Evolutionary conservation across 2,888 invertebrate species (phyloP).

Genomic region (Mythimna impura): DNA sequence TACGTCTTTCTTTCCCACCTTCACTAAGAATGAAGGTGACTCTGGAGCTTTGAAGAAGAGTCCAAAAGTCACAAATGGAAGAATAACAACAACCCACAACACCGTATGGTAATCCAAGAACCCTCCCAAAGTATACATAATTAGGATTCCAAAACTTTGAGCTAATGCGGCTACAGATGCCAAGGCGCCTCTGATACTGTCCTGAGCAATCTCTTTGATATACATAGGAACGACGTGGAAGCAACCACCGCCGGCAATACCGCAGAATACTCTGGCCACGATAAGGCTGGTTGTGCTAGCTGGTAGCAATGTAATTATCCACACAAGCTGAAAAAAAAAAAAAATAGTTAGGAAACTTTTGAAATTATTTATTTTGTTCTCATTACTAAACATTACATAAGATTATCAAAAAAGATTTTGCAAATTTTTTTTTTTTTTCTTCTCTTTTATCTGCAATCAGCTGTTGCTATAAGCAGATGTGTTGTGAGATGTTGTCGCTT

Average conservation of each 20-base stretch:
- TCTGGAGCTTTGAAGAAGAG: conserved; percentile 77
- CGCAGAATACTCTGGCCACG: conserved; percentile 71
- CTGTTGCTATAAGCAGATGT: no score
- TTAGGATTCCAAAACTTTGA: conserved; percentile 74
- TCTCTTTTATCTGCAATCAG: no score
- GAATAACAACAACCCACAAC: conserved; percentile 68
- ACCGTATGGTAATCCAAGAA: conserved; percentile 75
- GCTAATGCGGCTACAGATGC: conserved; percentile 69
- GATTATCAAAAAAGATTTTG: neutral
- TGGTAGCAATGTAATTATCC: conserved; percentile 70
- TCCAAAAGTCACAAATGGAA: conserved; percentile 69
- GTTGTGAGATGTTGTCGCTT: no score
- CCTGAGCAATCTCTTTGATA: conserved; percentile 78
- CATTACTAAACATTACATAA: no score
- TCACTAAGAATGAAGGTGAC: conserved; percentile 80
- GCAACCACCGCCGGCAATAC: conserved; percentile 73
- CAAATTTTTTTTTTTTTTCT: no score
- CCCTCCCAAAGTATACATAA: conserved; percentile 75
- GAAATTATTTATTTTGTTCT: no score
- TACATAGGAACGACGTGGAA: conserved; percentile 77
- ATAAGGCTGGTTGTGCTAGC: conserved; percentile 66
- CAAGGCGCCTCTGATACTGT: conserved; percentile 74
- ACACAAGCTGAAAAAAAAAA: conserved; percentile 67
- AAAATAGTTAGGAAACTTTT: neutral
- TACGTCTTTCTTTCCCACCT: conserved; percentile 75